Conservation (phyloP, 2,113 vertebrate species). For the Apodemus sylvaticus region DNA sequence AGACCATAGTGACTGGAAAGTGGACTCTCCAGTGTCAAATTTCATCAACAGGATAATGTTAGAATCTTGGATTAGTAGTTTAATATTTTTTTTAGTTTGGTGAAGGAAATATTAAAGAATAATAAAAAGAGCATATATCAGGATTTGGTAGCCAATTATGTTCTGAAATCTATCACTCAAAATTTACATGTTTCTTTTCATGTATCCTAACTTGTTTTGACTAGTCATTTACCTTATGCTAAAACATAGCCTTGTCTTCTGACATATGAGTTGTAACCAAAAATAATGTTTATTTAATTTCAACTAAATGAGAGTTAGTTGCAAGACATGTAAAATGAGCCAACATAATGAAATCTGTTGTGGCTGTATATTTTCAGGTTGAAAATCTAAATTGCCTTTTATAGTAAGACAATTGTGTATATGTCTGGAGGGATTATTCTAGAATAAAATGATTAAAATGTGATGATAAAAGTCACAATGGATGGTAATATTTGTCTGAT, state of each 20-base stretch:
- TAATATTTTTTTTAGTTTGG: slow-evolving; percentile 29
- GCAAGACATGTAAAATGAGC: slow-evolving; percentile 34
- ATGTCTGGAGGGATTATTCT: neutral
- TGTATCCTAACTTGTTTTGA: slow-evolving; percentile 36
- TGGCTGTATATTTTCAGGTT: neutral
- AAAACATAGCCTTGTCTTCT: slow-evolving; percentile 42
- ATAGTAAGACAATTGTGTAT: neutral
- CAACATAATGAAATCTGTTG: neutral
- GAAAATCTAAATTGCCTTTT: neutral
- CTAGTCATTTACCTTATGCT: slow-evolving; percentile 45
- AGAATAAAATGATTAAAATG: neutral
- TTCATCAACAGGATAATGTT: neutral
- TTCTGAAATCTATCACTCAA: slow-evolving; percentile 51
- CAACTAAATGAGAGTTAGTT: slow-evolving; percentile 48
- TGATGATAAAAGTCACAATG: neutral
- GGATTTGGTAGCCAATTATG: slow-evolving; percentile 34
- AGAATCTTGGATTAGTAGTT: neutral
- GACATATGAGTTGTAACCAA: neutral
- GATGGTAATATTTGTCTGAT: neutral
- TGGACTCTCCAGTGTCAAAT: neutral
- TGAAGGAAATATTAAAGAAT: slow-evolving; percentile 3
- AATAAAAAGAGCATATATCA: slow-evolving; percentile 39
- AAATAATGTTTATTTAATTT: slow-evolving; percentile 51
- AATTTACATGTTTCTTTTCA: slow-evolving; percentile 7
- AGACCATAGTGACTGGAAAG: neutral